These are phyloP conservation scores for Malurus cyaneus DNA, from an alignment of 2,113 vertebrate genomes.

Conservation along the genomic window DNA sequence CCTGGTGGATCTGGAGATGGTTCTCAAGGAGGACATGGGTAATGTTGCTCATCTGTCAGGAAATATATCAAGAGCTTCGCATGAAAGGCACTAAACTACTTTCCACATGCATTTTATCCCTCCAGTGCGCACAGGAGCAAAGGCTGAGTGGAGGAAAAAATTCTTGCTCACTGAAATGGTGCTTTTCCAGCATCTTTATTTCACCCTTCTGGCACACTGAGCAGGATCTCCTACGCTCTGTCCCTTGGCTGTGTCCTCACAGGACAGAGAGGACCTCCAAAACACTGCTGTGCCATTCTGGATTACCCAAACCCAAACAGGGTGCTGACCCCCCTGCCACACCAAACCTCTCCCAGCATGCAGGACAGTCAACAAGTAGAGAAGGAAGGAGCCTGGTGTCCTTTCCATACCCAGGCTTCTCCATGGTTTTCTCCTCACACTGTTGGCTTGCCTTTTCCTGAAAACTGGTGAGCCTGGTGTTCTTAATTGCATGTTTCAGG, in stretches of 20 bases:
- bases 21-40: not conserved
- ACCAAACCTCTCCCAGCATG: not conserved
- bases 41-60: conserved; percentile 23
- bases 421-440: not conserved
- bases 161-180: not conserved
- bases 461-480: not conserved
- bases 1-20: not conserved
- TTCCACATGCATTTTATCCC: not conserved
- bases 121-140: not conserved
- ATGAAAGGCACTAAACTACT: not conserved
- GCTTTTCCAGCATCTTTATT: not conserved
- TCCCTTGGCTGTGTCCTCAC: not conserved
- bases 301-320: not conserved
- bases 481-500: not conserved
- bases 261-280: not conserved
- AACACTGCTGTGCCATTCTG: not conserved
- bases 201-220: not conserved
- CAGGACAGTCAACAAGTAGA: not conserved
- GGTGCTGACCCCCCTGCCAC: not conserved
- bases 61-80: not conserved
- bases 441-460: not conserved
- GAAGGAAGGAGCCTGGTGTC: not conserved
- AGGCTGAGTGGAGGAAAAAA: not conserved
- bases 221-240: not conserved
- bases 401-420: not conserved